Conservation (phyloP, 2,797 vertebrate species). For the Cheirogaleus major region DNA sequence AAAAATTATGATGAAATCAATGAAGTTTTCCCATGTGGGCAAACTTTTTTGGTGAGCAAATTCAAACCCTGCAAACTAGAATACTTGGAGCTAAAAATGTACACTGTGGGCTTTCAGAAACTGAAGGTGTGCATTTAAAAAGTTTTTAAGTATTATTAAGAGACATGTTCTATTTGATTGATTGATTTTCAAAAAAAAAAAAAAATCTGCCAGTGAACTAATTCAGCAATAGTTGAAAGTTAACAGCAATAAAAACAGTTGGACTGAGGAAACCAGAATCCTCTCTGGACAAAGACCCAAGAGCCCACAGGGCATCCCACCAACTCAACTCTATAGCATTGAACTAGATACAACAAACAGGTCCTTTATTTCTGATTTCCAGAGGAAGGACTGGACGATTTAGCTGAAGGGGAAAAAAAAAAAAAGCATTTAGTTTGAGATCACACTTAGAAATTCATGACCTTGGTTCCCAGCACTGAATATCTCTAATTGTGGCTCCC, state of each 20-base stretch:
- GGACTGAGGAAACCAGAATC: not conserved
- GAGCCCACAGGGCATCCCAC: not conserved
- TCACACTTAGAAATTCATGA: not conserved
- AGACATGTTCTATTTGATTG: constrained; percentile 67
- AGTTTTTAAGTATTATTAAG: constrained; percentile 38
- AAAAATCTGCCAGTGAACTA: not conserved
- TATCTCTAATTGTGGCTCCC: not conserved
- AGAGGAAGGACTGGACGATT: not conserved
- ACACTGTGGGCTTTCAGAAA: constrained; percentile 44
- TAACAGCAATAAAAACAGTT: not conserved
- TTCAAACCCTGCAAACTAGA: not conserved
- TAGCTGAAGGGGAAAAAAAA: not conserved
- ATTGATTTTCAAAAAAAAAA: constrained; percentile 41
- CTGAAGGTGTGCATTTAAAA: constrained; percentile 40
- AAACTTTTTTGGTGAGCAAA: constrained; percentile 29
- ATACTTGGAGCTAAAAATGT: constrained; percentile 53
- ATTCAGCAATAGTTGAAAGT: constrained; percentile 28
- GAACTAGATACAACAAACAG: not conserved
- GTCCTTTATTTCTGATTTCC: not conserved
- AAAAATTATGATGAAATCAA: not conserved
- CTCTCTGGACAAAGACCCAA: not conserved
- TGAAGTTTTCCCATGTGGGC: not conserved
- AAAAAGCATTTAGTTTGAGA: not conserved
- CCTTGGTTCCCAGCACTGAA: not conserved
- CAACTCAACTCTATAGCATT: rapidly evolving